These are phyloP conservation scores for Sebastes nivosus DNA, from an alignment of 2,797 vertebrate genomes.

Conservation along the genomic window DNA sequence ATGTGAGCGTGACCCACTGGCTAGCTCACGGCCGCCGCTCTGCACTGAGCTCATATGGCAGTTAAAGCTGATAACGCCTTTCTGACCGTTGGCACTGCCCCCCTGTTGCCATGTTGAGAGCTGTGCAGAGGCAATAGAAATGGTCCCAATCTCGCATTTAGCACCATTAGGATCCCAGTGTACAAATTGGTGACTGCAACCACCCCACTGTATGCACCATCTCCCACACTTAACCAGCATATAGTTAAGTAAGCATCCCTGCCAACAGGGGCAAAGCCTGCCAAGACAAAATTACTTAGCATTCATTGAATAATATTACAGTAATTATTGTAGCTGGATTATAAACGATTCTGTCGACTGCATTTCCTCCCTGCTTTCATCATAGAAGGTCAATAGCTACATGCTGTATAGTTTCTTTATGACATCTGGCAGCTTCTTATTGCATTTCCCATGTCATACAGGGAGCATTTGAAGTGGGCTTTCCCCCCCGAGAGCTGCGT, in stretches of 20 bases:
- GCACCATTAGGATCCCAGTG: no score
- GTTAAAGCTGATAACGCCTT: no score
- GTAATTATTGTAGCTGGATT: constrained; percentile 44
- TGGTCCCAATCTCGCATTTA: no score
- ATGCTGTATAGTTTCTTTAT: constrained; percentile 40
- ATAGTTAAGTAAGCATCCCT: constrained; percentile 14
- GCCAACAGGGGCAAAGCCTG: constrained; percentile 1
- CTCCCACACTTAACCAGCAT: constrained; percentile 1
- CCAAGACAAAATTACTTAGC: constrained; percentile 26
- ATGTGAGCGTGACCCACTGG: background rate
- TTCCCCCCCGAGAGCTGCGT: constrained; percentile 41
- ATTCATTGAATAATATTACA: constrained; percentile 36
- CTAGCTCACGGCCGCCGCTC: no score
- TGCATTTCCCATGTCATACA: constrained; percentile 72
- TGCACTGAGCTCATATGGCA: no score
- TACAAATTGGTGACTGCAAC: background rate
- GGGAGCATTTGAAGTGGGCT: constrained; percentile 53
- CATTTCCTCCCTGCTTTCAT: constrained; percentile 62
- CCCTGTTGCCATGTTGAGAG: no score
- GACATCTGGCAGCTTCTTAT: constrained; percentile 55
- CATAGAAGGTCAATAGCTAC: constrained; percentile 45
- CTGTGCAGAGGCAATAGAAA: no score
- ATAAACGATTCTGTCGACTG: constrained; percentile 37
- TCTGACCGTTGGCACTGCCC: no score
- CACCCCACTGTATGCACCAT: background rate